phyloP scores from a whole-genome alignment of 2,888 invertebrate species.

The Leucophenga montana region DNA sequence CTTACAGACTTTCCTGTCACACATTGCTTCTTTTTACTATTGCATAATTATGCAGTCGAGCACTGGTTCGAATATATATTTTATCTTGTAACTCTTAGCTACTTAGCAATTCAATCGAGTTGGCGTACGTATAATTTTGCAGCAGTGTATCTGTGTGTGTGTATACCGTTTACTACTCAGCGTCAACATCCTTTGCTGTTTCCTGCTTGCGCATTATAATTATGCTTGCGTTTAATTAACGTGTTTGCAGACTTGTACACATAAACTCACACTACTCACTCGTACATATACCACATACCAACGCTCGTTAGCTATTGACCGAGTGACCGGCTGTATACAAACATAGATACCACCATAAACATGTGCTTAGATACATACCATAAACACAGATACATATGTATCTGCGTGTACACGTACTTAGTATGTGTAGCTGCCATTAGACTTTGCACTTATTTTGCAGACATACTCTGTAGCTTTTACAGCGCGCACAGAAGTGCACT shows the following conservation, averaged over 20 bases:
- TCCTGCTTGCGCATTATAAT: constrained; percentile 51
- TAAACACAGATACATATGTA: too few relatives aligned
- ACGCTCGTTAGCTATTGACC: constrained; percentile 45
- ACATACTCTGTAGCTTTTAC: background rate
- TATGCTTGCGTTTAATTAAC: constrained; percentile 59
- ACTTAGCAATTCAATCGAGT: constrained; percentile 55
- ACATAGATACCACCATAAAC: too few relatives aligned
- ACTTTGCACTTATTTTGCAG: background rate
- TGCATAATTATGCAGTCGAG: constrained; percentile 51
- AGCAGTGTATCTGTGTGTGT: constrained; percentile 12
- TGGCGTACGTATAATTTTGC: constrained; percentile 29
- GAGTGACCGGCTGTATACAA: constrained; percentile 42
- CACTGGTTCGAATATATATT: constrained; percentile 28
- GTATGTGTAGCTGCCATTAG: background rate
- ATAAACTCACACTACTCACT: constrained; percentile 24
- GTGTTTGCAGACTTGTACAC: constrained; percentile 46
- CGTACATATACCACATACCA: constrained; percentile 24
- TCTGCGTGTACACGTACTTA: too few relatives aligned
- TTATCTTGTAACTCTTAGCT: constrained; percentile 27
- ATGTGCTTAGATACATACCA: too few relatives aligned
- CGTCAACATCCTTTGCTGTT: constrained; percentile 27
- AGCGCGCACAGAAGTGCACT: background rate
- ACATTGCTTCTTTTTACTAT: constrained; percentile 44
- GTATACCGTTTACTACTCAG: constrained; percentile 15
- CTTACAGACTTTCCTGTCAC: background rate